Percentiles rank a stretch among this genome's conserved stretches.
These are phyloP conservation scores for Falco berigora DNA, from an alignment of 2,797 vertebrate species.

Conservation along the genomic window DNA sequence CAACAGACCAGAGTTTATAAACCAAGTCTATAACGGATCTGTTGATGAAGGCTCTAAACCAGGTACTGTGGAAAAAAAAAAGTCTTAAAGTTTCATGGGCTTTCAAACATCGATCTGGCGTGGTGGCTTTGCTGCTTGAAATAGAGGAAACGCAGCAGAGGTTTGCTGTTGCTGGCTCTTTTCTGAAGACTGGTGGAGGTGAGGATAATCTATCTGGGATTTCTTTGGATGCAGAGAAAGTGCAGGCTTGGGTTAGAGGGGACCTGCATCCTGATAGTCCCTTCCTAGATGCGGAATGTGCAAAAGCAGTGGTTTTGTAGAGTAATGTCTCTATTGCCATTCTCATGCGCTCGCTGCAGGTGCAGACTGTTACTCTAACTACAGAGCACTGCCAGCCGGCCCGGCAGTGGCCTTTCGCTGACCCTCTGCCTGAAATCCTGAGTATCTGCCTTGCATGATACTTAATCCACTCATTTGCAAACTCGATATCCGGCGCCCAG, in stretches of 20 bases:
- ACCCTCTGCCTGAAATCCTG: background rate
- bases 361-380: background rate
- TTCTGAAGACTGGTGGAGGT: background rate
- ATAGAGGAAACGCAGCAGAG: background rate
- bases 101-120: background rate
- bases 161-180: background rate
- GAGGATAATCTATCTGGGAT: background rate
- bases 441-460: background rate
- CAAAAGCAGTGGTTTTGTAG: background rate
- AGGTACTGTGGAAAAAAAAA: slow-evolving; percentile 72
- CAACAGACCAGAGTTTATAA: slow-evolving; percentile 90
- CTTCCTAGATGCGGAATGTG: background rate
- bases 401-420: background rate
- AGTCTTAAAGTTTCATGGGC: background rate
- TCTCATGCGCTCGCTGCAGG: accelerated
- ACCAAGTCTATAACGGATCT: slow-evolving; percentile 92
- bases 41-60: slow-evolving; percentile 93
- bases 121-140: background rate
- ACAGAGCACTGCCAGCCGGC: background rate
- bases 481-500: background rate
- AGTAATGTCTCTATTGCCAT: background rate
- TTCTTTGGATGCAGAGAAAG: background rate
- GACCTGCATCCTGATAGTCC: background rate
- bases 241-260: background rate
- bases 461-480: background rate